Base-by-base conservation (phyloP, 2,888 invertebrate genomes). In the Drosophila atripex region DNA sequence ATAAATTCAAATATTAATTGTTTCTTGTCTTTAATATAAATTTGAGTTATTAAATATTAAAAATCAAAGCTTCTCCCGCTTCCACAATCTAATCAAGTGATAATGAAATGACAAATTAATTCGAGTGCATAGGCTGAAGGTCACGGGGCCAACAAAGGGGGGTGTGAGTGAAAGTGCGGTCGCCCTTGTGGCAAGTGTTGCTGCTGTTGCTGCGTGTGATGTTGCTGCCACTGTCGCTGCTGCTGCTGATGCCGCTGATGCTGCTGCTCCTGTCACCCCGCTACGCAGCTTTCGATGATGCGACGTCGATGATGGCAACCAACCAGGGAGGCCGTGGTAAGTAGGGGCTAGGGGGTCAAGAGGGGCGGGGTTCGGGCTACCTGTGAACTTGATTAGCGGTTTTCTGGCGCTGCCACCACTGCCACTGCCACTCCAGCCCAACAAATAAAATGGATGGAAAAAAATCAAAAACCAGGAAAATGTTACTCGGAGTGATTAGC, bases 321-420 rank as follows among this genome's bases (percentile, higher is more conserved):
- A 35, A 35, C 21, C 7, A 32, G 35, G 46, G 59, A 23, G 43
- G 23, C 35, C 0, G 16, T 38, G 58, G 35, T 49, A 28, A 18
- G 8, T 8, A 8, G 35, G 46, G 32, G 39, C n/a, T 25, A 9
- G 32, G 23, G 30, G 23, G 30, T 30, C 9, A 50, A 32, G 12
- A 3, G 14, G 14, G 14, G 14, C 8, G 21, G 43, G 43, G 11
- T 5, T 12, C 6, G 47, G 60, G 57, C 41, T 74, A 80, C 86
- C 88, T 86, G 80, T 84, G 86, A 83, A 85, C 86, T 90, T 89
- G 89, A 89, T 89, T 89, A 89, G 89, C 89, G 89, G 89, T 89
- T 89, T 86, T 78, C 47, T 47, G 60, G 43, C 35, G 47, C 49
- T 56, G 46, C 38, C 60, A 47, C 56, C 57, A 50, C 70, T 58